A percentile compares a stretch with the other conserved stretches of the same genome.
These are phyloP conservation scores for Emydura subglobosa DNA, from an alignment of 2,113 vertebrate species.

Conservation along the genomic window DNA sequence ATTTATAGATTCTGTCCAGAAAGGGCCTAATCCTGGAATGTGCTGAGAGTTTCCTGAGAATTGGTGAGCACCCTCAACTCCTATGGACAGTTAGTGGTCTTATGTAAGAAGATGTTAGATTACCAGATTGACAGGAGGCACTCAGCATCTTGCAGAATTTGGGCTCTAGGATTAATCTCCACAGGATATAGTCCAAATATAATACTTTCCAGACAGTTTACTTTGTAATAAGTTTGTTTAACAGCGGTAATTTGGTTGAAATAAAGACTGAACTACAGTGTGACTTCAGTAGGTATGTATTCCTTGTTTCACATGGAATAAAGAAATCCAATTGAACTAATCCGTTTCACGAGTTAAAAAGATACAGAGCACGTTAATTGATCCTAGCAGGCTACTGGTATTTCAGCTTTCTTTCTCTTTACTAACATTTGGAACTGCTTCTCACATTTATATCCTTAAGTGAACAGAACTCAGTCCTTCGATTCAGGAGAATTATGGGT, in stretches of 20 bases:
- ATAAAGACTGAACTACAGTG: slow-evolving; percentile 51
- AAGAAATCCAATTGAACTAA: slow-evolving; percentile 75
- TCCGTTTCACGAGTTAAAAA: slow-evolving; percentile 73
- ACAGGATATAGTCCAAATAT: slow-evolving; percentile 59
- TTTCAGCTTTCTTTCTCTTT: slow-evolving; percentile 68
- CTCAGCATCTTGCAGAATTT: neutral
- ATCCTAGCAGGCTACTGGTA: slow-evolving; percentile 57
- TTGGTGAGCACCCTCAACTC: neutral
- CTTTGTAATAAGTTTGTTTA: slow-evolving; percentile 68
- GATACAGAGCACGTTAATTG: slow-evolving; percentile 67
- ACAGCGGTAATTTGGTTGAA: slow-evolving; percentile 45
- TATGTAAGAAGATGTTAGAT: neutral
- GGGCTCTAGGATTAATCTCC: neutral
- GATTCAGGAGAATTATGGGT: slow-evolving; percentile 75
- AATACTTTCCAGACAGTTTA: slow-evolving; percentile 63
- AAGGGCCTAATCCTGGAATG: neutral
- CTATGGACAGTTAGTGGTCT: neutral
- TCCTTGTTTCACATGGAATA: slow-evolving; percentile 65
- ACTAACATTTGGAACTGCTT: slow-evolving; percentile 75
- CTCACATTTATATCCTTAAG: slow-evolving; percentile 66
- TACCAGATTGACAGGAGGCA: neutral
- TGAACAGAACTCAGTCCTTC: slow-evolving; percentile 64
- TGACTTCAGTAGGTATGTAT: slow-evolving; percentile 46
- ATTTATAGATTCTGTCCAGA: slow-evolving; percentile 50
- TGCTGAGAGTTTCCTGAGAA: slow-evolving; percentile 18